These are phyloP conservation scores for Pissodes strobi DNA, from an alignment of 1,140 invertebrate species.

Conservation along the genomic window DNA sequence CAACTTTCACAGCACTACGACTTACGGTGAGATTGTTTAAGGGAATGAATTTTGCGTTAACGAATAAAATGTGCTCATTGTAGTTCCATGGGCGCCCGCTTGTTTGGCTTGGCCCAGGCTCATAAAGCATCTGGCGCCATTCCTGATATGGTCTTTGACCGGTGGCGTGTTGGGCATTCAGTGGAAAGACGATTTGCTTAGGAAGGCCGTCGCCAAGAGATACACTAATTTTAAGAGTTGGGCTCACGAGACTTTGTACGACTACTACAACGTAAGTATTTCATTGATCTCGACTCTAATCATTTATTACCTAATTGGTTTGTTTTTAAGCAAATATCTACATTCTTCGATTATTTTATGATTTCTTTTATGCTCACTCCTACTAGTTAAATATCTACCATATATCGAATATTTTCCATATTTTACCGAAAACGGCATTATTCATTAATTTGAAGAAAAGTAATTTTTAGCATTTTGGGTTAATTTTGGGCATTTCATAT, in stretches of 20 bases:
- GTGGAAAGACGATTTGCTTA: constrained; percentile 64
- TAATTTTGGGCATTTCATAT: no score
- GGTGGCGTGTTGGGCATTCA: constrained; percentile 65
- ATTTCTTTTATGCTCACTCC: no score
- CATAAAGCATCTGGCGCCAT: constrained; percentile 66
- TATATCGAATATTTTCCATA: no score
- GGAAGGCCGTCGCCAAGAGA: constrained; percentile 46
- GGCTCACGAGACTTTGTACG: constrained; percentile 60
- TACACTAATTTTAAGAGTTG: constrained; percentile 54
- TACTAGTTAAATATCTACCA: no score
- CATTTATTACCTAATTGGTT: no score
- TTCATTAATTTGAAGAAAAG: no score
- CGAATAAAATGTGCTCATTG: no score
- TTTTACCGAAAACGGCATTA: no score
- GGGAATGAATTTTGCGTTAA: not conserved
- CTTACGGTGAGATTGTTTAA: constrained; percentile 60
- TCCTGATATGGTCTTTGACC: constrained; percentile 65
- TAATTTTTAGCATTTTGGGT: no score
- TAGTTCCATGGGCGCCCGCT: constrained; percentile 68
- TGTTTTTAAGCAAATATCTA: no score
- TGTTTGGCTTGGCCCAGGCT: constrained; percentile 71
- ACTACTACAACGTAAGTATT: constrained; percentile 61
- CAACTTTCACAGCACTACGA: constrained; percentile 68
- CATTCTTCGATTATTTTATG: no score
- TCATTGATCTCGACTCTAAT: no score